Evolutionary conservation across 1,140 invertebrate species (phyloP).

Genomic region (honey bee (Apis mellifera)): Amel_HAv3.1 CM009931.2:14920501-14921000

Average conservation of each 20-base stretch:
- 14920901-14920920: background rate
- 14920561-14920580: background rate
- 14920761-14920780: constrained; percentile 43
- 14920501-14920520: background rate
- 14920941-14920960: background rate
- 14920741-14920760: constrained; percentile 32
- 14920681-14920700: constrained; percentile 1
- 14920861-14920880: constrained; percentile 38
- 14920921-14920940: background rate
- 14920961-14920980: constrained; percentile 6
- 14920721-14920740: constrained; percentile 6
- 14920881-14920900: constrained; percentile 25
- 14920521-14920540: background rate
- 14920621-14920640: background rate
- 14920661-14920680: background rate
- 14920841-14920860: constrained; percentile 30
- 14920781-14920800: constrained; percentile 18
- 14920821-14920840: background rate
- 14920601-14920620: too few species aligned
- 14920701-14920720: background rate
- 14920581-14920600: background rate
- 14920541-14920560: too few species aligned
- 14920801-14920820: constrained; percentile 25
- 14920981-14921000: background rate
- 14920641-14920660: constrained; percentile 3